A percentile compares a stretch with the other conserved stretches of the same genome.
These are phyloP conservation scores for Coregonus clupeaformis DNA, from an alignment of 2,113 vertebrate species.

Conservation along the genomic window DNA sequence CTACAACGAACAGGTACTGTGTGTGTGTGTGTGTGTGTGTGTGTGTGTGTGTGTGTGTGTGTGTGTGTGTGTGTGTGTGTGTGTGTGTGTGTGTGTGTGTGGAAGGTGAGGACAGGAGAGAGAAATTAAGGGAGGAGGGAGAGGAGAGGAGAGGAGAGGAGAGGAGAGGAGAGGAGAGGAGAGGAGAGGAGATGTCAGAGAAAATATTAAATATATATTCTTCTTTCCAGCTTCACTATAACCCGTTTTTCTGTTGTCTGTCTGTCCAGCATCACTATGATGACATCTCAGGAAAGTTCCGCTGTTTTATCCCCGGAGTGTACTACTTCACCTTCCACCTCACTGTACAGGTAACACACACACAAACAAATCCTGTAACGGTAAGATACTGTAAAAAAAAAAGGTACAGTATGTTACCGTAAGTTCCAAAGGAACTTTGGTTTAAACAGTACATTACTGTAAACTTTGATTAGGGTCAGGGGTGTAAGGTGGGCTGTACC, in stretches of 20 bases:
- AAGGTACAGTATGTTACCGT: too few species aligned
- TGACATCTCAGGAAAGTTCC: conserved; percentile 78
- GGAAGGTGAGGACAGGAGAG: too few species aligned
- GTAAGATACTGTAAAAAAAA: neutral
- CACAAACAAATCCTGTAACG: neutral
- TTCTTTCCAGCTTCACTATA: neutral
- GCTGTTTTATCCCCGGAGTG: conserved; percentile 73
- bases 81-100: too few species aligned
- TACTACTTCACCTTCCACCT: conserved; percentile 84
- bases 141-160: too few species aligned
- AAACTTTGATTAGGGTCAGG: conserved; percentile 59
- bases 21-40: too few species aligned
- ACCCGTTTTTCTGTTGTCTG: neutral
- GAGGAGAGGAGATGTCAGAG: too few species aligned
- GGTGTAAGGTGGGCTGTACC: conserved; percentile 24
- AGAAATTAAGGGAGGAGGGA: too few species aligned
- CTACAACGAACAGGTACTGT: too few species aligned
- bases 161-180: too few species aligned
- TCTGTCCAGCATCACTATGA: conserved; percentile 76
- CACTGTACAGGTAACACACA: conserved; percentile 59
- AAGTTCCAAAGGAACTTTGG: neutral
- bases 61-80: too few species aligned
- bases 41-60: too few species aligned
- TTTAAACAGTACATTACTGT: neutral
- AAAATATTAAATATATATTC: too few species aligned